Conservation (phyloP, 2,888 invertebrate genomes). For the Noctua comes region DNA sequence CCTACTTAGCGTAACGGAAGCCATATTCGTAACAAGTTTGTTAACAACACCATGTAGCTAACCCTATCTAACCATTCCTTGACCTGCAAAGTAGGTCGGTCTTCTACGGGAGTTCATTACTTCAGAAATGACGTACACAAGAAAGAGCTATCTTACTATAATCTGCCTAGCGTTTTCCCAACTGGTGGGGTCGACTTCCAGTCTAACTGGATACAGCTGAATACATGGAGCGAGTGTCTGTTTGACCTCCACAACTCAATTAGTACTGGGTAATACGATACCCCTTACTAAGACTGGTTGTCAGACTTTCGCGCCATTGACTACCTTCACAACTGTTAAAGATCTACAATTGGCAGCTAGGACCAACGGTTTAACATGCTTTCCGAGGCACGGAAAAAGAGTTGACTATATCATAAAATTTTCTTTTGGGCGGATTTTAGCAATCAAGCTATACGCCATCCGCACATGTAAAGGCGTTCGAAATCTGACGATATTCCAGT, state of each 20-base stretch:
- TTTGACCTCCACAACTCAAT: too few species aligned
- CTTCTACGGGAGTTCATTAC: too few species aligned
- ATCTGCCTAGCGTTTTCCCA: too few species aligned
- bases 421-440: background rate
- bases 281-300: too few species aligned
- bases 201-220: too few species aligned
- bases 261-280: too few species aligned
- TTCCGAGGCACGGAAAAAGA: background rate
- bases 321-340: too few species aligned
- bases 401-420: background rate
- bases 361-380: too few species aligned
- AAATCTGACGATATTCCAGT: background rate
- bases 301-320: too few species aligned
- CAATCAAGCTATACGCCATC: background rate
- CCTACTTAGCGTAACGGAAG: constrained; percentile 22
- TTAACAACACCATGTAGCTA: background rate
- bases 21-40: constrained; percentile 25
- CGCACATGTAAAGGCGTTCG: background rate
- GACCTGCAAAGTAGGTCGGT: background rate
- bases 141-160: background rate
- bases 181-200: too few species aligned
- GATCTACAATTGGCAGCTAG: too few species aligned
- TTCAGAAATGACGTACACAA: background rate
- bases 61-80: background rate
- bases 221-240: too few species aligned